Percentiles rank a stretch among this genome's conserved stretches.
phyloP scores from a whole-genome alignment of 2,888 invertebrate species.

The Lobophora halterata region DNA sequence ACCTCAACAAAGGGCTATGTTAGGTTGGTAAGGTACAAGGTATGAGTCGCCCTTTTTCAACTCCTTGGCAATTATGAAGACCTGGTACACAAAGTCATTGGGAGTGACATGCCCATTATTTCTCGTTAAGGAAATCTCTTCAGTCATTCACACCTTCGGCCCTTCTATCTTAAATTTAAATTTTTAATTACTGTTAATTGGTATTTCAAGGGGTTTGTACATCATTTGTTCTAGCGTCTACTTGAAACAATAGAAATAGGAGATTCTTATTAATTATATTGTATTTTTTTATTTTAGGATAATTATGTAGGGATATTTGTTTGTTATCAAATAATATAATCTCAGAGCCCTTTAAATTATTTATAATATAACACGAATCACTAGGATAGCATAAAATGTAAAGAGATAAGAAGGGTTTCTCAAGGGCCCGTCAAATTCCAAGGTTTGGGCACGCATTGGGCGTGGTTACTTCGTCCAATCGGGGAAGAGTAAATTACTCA shows the following conservation, averaged over 20 bases:
- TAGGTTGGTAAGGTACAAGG: slow-evolving; percentile 24
- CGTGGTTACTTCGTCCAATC: slow-evolving; percentile 71
- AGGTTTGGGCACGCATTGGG: slow-evolving; percentile 74
- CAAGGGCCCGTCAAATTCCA: slow-evolving; percentile 71
- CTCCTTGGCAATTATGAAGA: slow-evolving; percentile 48
- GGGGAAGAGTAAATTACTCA: slow-evolving; percentile 61
- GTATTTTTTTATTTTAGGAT: slow-evolving; percentile 10
- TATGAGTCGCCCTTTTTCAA: slow-evolving; percentile 39
- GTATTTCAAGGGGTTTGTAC: slow-evolving; percentile 12
- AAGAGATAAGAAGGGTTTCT: slow-evolving; percentile 66
- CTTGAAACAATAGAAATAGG: slow-evolving; percentile 11
- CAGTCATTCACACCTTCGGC: slow-evolving; percentile 68
- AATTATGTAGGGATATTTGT: slow-evolving; percentile 34
- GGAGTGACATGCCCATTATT: slow-evolving; percentile 82
- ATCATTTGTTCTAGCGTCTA: slow-evolving; percentile 19
- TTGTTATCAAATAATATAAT: slow-evolving; percentile 54
- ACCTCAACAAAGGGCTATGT: slow-evolving; percentile 27
- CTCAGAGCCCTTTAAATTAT: slow-evolving; percentile 77
- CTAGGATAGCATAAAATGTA: slow-evolving; percentile 63
- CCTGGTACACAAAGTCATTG: slow-evolving; percentile 80
- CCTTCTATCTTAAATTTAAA: slow-evolving; percentile 39
- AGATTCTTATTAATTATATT: no score
- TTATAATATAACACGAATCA: slow-evolving; percentile 80
- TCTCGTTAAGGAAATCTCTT: slow-evolving; percentile 66
- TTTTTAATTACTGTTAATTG: slow-evolving; percentile 60